Evolutionary conservation across 2,888 invertebrate genomes (phyloP), one percentile per base, ranked within the genome.

Genomic region (Drosophila anceps): DNA sequence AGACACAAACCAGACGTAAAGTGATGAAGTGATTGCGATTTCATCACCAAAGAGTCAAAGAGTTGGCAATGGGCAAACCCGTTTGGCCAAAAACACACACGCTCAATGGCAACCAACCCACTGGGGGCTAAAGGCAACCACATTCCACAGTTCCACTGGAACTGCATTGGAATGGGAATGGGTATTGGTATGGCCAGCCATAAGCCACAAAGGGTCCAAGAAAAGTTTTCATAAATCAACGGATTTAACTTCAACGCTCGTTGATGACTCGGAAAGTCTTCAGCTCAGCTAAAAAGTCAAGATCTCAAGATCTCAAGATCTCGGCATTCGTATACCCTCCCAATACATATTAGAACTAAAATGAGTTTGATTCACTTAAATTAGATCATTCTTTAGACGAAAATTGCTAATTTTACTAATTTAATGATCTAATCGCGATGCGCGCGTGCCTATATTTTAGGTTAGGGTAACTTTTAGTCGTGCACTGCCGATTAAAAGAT

Each of bases 211-310:
- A 59, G 54, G 46, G 69, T 67, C 57, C 37, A n/a, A 62, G 43
- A 60, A 74, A 78, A 70, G 54, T 78, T 78, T 62, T 78, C 67
- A 85, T 84, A 82, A 85, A 83, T 83, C 85, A 85, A 74, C 75
- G 62, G 78, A 85, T 82, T 83, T 83, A 63, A 76, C 58, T 46
- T 67, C n/a, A 33, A 44, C 46, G 39, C n/a, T 48, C 65, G 65
- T 59, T 59, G 75, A 39, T 41, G 69, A 53, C 46, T 67, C 13
- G 67, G 67, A 50, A 73, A 75, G 46, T 72, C 57, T 46, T 35
- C 13, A 58, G 12, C 39, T 24, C 53, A 58, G 39, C 46, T 57
- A 24, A 70, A 69, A 59, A 70, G 58, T 64, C 74, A 57, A 60
- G 53, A 55, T n/a, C 41, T 31, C 33, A 10, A 35, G 27, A 33